Evolutionary conservation across 2,888 invertebrate genomes (phyloP), one percentile per base, ranked within the genome.

Genomic region (Synanthedon myopaeformis): DNA sequence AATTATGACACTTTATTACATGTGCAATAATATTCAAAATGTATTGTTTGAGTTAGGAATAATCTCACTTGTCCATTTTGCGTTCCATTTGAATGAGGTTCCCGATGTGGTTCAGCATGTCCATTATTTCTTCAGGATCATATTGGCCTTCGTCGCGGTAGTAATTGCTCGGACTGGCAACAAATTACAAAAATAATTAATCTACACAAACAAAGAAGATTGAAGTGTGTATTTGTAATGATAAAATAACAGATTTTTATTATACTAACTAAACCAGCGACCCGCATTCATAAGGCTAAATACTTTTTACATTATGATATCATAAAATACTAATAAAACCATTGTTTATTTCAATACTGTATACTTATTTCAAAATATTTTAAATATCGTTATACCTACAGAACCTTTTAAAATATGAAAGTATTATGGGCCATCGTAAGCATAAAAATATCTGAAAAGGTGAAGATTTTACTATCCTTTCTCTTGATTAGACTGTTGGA

Each of bases 101-200:
- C 61, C 92, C 91, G 68, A 95, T 90, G 70, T 93, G 91, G 65
- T 91, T 91, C 70, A 95, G 86, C 79, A 95, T 89, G 65, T 94
- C 93, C 83, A 93, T 79, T 58, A 95, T 90, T 57, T 93, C 92
- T 76, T 95, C 93, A 0, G 94, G 93, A 65, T 94, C 93, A 63
- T 93, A 93, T 55, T 91, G 90, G 62, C 90, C 84, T 41, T 91
- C 91, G 1, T 89, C 88, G 59, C 89, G 89, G 69, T 84, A 88
- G 74, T 89, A 89, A 72, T 81, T 83, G 68, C 65, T 76, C 45
- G 73, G 69, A 66, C 88, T 88, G 74, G 19, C 79, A 75, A 42
- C 14, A 55, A 42, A 42, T 23, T 19, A 41, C n/a, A 3, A 17
- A 23, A 35, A 35, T 35, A 35, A 8, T 8, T 35, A 35, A 35